These are phyloP conservation scores for Siniperca undulata DNA, from an alignment of 2,797 vertebrate species.

Conservation along the genomic window DNA sequence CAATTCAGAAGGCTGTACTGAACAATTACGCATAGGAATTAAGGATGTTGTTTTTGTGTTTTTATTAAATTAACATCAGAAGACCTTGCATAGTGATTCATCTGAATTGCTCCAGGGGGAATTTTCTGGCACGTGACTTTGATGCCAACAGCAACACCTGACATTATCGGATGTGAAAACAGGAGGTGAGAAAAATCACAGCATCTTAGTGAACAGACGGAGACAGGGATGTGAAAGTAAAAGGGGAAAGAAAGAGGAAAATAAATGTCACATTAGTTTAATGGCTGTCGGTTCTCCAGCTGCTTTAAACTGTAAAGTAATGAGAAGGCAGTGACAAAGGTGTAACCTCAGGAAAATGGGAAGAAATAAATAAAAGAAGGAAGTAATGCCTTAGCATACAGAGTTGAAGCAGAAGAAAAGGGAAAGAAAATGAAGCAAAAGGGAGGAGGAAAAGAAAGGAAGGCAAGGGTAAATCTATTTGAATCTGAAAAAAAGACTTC, in stretches of 20 bases:
- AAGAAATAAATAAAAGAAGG: neutral
- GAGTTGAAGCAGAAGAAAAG: neutral
- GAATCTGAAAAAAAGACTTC: conserved; percentile 24
- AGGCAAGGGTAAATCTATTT: conserved; percentile 24
- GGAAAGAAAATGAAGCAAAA: neutral
- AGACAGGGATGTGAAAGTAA: conserved; percentile 18
- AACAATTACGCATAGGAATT: conserved; percentile 14
- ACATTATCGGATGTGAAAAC: conserved; percentile 58
- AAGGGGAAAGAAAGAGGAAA: neutral
- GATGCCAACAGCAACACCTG: conserved; percentile 55
- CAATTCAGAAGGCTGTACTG: neutral
- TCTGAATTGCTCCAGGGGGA: conserved; percentile 16
- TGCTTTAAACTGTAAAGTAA: conserved; percentile 29
- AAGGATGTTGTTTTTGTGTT: conserved; percentile 34
- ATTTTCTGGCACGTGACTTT: conserved; percentile 17
- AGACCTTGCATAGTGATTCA: conserved; percentile 30
- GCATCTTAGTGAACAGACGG: conserved; percentile 28
- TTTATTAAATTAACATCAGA: conserved; percentile 20
- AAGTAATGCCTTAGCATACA: neutral
- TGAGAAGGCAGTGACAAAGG: conserved; percentile 20
- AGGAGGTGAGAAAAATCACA: conserved; percentile 27
- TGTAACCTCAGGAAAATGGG: conserved; percentile 15
- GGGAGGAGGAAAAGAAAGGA: neutral
- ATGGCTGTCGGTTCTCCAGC: conserved; percentile 27
- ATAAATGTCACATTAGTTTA: conserved; percentile 46